A percentile compares a stretch with the other conserved stretches of the same genome.
Conservation (phyloP, 2,113 vertebrate genomes). For the Acanthisitta chloris region DNA sequence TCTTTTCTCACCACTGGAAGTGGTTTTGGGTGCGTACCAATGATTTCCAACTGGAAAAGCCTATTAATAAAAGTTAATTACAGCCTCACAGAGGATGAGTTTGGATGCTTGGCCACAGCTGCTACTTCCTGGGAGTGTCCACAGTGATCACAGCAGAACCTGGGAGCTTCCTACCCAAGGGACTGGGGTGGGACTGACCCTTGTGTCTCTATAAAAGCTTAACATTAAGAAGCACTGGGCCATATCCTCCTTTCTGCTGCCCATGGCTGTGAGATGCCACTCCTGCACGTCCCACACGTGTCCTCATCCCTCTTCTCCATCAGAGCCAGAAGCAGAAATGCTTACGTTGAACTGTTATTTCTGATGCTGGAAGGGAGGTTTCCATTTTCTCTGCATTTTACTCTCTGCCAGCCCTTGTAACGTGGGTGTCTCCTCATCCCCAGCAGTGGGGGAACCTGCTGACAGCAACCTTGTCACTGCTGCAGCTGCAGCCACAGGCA, state of each 20-base stretch:
- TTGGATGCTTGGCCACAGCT: neutral
- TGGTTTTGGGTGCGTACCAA: neutral
- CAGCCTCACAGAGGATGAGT: neutral
- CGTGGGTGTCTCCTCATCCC: neutral
- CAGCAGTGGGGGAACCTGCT: neutral
- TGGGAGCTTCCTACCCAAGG: fast-evolving
- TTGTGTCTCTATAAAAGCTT: neutral
- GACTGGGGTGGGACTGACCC: neutral
- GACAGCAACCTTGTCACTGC: neutral
- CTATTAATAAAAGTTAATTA: neutral
- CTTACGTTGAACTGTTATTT: neutral
- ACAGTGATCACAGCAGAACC: neutral
- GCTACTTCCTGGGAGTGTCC: neutral
- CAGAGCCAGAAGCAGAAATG: neutral
- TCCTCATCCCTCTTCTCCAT: neutral
- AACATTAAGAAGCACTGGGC: neutral
- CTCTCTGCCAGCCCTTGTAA: neutral
- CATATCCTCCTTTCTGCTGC: neutral
- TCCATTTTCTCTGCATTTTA: neutral
- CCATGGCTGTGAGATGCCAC: neutral
- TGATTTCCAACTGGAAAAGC: neutral
- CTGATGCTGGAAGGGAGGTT: neutral
- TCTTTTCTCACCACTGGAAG: neutral
- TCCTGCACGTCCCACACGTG: neutral
- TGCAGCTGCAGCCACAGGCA: neutral